Percentiles rank a stretch among this genome's conserved stretches.
These are phyloP conservation scores for Hyphantria cunea DNA, from an alignment of 1,140 invertebrate genomes.

Conservation along the genomic window DNA sequence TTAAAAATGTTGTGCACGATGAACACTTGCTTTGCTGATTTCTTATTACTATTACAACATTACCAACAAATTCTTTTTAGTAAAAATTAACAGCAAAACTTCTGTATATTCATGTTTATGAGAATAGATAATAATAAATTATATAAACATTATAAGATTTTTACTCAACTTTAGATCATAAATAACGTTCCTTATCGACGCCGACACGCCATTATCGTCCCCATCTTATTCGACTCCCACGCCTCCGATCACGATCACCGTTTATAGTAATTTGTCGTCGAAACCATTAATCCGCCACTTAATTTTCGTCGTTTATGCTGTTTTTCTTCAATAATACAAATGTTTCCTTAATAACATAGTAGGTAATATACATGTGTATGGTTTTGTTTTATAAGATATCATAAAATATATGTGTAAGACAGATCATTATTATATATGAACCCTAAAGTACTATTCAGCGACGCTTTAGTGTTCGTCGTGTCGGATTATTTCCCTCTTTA, in stretches of 20 bases:
- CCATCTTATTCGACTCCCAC: constrained; percentile 39
- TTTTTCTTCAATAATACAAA: constrained; percentile 28
- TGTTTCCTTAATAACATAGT: constrained; percentile 5
- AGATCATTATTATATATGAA: constrained; percentile 73
- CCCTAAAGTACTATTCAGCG: constrained; percentile 63
- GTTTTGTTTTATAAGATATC: constrained; percentile 32
- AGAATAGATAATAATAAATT: constrained; percentile 7
- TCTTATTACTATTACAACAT: no score
- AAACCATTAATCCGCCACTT: constrained; percentile 37
- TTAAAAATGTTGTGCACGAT: no score
- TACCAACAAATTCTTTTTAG: no score
- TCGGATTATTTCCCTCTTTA: constrained; percentile 73
- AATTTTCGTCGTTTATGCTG: constrained; percentile 24
- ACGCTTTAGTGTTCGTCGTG: constrained; percentile 59
- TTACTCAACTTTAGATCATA: constrained; percentile 29
- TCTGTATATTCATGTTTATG: no score
- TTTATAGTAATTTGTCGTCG: constrained; percentile 46
- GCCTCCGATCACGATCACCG: constrained; percentile 32
- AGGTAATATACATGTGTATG: constrained; percentile 16
- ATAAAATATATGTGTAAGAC: constrained; percentile 49
- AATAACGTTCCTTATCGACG: constrained; percentile 47
- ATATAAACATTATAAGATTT: constrained; percentile 30
- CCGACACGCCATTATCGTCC: constrained; percentile 43
- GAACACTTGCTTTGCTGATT: no score
- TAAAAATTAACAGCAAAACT: no score